Conservation (phyloP, 2,113 vertebrate genomes). For the Mirza zaza region DNA sequence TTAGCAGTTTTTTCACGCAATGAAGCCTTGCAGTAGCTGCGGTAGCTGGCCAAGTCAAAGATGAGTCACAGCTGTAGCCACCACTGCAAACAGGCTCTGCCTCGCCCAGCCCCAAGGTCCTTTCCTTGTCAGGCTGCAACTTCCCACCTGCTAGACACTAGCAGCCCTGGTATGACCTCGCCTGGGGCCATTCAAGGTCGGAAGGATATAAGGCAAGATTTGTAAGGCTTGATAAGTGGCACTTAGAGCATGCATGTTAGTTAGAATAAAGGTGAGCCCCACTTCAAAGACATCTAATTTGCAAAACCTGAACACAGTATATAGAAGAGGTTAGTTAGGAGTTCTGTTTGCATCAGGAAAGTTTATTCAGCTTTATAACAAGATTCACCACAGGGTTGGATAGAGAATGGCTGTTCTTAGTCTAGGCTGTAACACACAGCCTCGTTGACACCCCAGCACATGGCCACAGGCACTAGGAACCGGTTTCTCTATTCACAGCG, state of each 20-base stretch:
- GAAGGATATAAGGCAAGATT: background rate
- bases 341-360: background rate
- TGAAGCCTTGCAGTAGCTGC: background rate
- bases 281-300: background rate
- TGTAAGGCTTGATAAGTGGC: background rate
- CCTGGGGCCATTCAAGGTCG: background rate
- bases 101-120: background rate
- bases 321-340: background rate
- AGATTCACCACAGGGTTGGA: background rate
- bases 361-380: background rate
- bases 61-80: background rate
- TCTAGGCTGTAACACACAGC: background rate
- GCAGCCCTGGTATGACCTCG: background rate
- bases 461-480: background rate
- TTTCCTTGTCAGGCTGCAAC: background rate
- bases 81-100: background rate
- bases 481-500: background rate
- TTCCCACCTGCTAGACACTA: background rate
- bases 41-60: background rate
- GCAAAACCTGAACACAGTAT: background rate
- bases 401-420: background rate
- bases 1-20: slow-evolving; percentile 12
- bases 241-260: background rate
- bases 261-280: background rate
- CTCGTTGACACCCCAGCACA: background rate